phyloP scores from a whole-genome alignment of 2,888 invertebrate species.

The Agriotes lineatus region DNA sequence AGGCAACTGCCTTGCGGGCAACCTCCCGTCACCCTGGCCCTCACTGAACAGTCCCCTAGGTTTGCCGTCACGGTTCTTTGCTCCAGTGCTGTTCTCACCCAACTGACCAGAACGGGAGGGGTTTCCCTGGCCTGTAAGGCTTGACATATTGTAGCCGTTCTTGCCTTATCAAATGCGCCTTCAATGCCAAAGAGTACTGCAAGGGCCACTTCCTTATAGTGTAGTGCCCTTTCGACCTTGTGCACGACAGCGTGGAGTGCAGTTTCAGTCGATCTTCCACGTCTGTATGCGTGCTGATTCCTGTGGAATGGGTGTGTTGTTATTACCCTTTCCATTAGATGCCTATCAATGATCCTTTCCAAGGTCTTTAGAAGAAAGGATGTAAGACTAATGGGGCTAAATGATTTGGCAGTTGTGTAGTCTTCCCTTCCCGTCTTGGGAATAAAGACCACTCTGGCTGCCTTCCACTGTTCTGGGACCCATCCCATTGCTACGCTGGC shows the following conservation, averaged over 20 bases:
- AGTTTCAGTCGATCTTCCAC: background rate
- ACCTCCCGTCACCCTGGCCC: background rate
- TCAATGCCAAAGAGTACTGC: background rate
- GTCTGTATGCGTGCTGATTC: background rate
- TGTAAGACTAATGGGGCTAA: background rate
- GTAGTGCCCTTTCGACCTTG: background rate
- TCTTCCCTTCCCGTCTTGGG: background rate
- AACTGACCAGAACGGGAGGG: background rate
- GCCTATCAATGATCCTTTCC: background rate
- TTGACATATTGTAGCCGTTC: background rate
- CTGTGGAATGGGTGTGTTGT: background rate
- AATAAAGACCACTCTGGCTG: background rate
- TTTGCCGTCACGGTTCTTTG: background rate
- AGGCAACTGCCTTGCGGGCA: background rate
- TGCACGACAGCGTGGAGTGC: background rate
- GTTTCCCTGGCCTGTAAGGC: background rate
- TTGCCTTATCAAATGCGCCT: background rate
- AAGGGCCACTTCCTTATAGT: background rate
- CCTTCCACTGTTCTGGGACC: background rate
- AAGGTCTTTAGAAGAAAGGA: conserved; percentile 1
- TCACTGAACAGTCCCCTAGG: background rate
- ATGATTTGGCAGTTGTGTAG: background rate
- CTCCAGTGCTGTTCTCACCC: background rate
- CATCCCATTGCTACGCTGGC: background rate
- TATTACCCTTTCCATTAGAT: background rate